These are phyloP conservation scores for Nerophis lumbriciformis DNA, from an alignment of 2,113 vertebrate species.

Conservation along the genomic window DNA sequence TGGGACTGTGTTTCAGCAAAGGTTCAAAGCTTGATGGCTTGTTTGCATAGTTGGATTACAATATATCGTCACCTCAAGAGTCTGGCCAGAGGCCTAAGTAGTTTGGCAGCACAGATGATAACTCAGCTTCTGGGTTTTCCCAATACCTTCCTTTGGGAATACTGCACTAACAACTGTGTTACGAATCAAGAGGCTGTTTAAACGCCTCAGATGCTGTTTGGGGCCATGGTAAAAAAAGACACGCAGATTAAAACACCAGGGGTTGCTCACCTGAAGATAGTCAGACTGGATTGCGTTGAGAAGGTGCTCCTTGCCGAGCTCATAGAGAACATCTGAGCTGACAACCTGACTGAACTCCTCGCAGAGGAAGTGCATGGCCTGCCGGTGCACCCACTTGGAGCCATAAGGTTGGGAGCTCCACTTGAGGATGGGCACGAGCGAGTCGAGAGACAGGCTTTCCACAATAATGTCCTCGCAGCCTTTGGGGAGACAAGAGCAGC, in stretches of 20 bases:
- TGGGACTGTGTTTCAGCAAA: conserved; percentile 11
- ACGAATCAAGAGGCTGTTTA: no score
- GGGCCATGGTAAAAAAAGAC: no score
- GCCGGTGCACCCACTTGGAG: conserved; percentile 95
- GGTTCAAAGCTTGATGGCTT: conserved; percentile 13
- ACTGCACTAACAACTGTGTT: conserved; percentile 11
- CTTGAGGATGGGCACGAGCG: conserved; percentile 91
- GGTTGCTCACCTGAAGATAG: conserved; percentile 87
- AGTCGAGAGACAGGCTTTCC: conserved; percentile 94
- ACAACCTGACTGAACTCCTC: conserved; percentile 98
- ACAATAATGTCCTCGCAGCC: conserved; percentile 97
- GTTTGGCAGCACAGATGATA: conserved; percentile 35
- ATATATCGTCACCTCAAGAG: conserved; percentile 43
- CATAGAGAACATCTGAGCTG: conserved; percentile 92
- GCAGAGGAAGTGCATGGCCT: conserved; percentile 96
- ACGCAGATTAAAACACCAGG: not conserved
- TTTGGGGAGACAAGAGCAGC: conserved; percentile 40
- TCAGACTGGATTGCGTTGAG: conserved; percentile 94
- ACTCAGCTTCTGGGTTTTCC: conserved; percentile 27
- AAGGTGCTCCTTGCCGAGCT: conserved; percentile 93
- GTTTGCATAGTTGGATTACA: conserved; percentile 41
- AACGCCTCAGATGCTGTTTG: no score
- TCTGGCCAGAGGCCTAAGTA: conserved; percentile 33
- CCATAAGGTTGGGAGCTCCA: conserved; percentile 98
- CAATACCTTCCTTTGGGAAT: conserved; percentile 29